Evolutionary conservation across 2,888 invertebrate genomes (phyloP), one percentile per base, ranked within the genome.

Genomic region (Ceriagrion tenellum): DNA sequence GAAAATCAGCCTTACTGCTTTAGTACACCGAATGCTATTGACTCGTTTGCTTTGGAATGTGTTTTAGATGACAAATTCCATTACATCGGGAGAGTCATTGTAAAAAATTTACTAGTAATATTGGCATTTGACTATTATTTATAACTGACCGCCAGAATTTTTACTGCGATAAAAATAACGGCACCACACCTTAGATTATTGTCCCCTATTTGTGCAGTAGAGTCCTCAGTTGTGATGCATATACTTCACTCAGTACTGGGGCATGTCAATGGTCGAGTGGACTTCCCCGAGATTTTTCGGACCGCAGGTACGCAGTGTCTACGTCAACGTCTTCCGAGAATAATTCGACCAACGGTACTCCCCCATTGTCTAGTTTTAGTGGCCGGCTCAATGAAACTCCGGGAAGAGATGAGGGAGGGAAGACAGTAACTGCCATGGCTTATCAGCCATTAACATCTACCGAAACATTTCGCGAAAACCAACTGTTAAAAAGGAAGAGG

Each of bases 401-500:
- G 26, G 35, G 35, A n/a, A 30, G 30, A 30, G 30, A 26, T 10
- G 81, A 81, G 26, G 18, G 69, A 26, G 26, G 47, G 81, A 35
- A 35, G 81, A 81, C 81, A 81, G 81, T 81, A 13, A 81, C 81
- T 81, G 81, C 35, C 81, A 10, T 3, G 81, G 35, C 81, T 81
- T 81, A 81, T 81, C 81, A 81, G 35, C 35, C 81, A 81, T 81
- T 81, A 81, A 74, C 47, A 74, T 69, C 47, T 26, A 47, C 40
- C 69, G 59, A 93, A 93, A 74, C 40, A 93, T 93, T 47, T 69
- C 47, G 93, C 93, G 69, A 74, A 81, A 69, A 69, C 23, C 40
- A 69, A 74, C 93, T 47, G 93, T 93, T 74, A 69, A 93, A 69
- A 26, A 18, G 2, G n/a, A 59, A 0, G 59, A 20, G 13, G n/a